A percentile compares a stretch with the other conserved stretches of the same genome.
Conservation (phyloP, 1,140 invertebrate genomes). For the Argopecten irradians region DNA sequence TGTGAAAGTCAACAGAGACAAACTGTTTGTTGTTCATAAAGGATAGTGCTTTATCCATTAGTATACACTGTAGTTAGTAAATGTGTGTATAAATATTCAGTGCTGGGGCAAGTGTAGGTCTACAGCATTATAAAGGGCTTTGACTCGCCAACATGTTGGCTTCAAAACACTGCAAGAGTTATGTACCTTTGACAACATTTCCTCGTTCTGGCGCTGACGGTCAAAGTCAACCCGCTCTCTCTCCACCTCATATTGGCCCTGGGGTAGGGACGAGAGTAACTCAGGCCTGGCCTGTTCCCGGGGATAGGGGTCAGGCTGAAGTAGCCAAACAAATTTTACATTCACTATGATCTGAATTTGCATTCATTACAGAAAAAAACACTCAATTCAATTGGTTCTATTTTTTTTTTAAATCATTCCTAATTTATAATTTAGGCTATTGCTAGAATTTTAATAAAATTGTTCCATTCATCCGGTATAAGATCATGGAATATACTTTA, state of each 20-base stretch:
- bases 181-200: conserved; percentile 5
- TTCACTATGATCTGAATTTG: not conserved
- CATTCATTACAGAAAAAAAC: too few relatives aligned
- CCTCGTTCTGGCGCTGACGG: conserved; percentile 12
- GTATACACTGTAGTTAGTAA: too few relatives aligned
- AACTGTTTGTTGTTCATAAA: too few relatives aligned
- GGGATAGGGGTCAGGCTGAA: conserved; percentile 7
- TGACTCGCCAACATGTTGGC: not conserved
- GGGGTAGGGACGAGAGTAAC: not conserved
- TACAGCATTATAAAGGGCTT: not conserved
- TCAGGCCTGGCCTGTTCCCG: not conserved
- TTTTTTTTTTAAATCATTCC: too few relatives aligned
- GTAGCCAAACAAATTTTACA: not conserved
- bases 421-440: too few relatives aligned
- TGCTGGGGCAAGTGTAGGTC: not conserved
- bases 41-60: too few relatives aligned
- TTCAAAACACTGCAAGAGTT: not conserved
- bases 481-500: too few relatives aligned
- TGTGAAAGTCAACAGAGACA: too few relatives aligned
- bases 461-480: too few relatives aligned
- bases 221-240: not conserved
- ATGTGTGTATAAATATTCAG: too few relatives aligned
- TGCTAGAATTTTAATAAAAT: too few relatives aligned
- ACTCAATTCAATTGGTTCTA: too few relatives aligned
- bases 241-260: conserved; percentile 1